Evolutionary conservation across 1,140 invertebrate genomes (phyloP).

Genomic region (Bathynomus jamesi): DNA sequence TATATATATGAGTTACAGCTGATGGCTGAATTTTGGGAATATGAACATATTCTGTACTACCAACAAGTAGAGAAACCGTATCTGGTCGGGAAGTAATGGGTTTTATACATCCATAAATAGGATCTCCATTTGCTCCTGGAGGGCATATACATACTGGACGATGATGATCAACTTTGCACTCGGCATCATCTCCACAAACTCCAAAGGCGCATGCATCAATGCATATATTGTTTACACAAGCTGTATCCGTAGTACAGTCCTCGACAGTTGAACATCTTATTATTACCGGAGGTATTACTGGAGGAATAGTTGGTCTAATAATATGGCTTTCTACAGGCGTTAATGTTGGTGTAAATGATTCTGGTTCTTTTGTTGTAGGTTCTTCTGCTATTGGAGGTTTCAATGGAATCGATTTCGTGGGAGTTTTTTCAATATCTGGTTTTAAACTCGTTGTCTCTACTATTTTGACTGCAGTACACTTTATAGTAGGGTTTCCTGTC

Average conservation of each 20-base stretch:
- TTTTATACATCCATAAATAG: conserved; percentile 35
- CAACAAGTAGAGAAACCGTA: not conserved
- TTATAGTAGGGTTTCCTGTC: conserved; percentile 71
- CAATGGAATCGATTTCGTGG: not conserved
- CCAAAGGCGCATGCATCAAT: conserved; percentile 51
- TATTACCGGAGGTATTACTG: conserved; percentile 3
- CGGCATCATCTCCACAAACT: conserved; percentile 63
- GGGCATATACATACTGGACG: conserved; percentile 64
- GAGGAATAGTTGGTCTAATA: conserved; percentile 6
- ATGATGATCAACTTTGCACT: conserved; percentile 65
- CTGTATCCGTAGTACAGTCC: conserved; percentile 66
- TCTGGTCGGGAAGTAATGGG: not conserved
- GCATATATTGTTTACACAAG: conserved; percentile 52
- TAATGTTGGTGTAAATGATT: not conserved
- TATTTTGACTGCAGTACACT: conserved; percentile 49
- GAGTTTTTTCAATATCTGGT: not conserved
- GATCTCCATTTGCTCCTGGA: conserved; percentile 60
- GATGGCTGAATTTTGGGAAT: not conserved
- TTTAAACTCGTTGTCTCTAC: not conserved
- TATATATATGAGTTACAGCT: not conserved
- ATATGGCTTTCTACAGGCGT: conserved; percentile 7
- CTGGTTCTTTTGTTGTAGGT: not conserved
- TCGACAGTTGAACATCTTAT: conserved; percentile 49
- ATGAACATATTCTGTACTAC: not conserved
- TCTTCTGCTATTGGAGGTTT: conserved; percentile 14